A percentile compares a stretch with the other conserved stretches of the same genome.
Evolutionary conservation across 2,113 vertebrate species (phyloP).

Genomic region (Pseudolaguvia tuberculata): DNA sequence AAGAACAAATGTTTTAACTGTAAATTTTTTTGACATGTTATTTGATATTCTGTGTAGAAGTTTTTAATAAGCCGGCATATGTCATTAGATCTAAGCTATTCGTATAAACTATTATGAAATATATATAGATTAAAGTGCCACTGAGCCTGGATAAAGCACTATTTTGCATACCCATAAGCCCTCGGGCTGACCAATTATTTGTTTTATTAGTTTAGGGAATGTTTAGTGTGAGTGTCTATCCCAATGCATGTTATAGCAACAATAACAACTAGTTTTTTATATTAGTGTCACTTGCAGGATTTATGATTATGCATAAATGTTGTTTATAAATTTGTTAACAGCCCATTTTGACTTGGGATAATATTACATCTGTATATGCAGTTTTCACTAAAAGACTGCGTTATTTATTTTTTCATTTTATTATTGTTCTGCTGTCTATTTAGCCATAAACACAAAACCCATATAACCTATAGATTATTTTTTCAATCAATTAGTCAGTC

Average conservation of each 20-base stretch:
- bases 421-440: neutral
- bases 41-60: neutral
- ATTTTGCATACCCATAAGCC: neutral
- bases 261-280: neutral
- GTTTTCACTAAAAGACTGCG: neutral
- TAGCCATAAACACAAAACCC: too few species aligned
- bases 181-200: neutral
- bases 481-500: too few species aligned
- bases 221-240: neutral
- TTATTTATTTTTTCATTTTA: conserved; percentile 1
- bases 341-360: neutral
- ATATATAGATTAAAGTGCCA: neutral
- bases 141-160: neutral
- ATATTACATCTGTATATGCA: neutral
- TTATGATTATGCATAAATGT: neutral
- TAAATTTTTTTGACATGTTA: neutral
- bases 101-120: neutral
- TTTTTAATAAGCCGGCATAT: neutral
- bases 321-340: neutral
- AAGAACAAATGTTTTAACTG: too few species aligned
- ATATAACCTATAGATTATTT: too few species aligned
- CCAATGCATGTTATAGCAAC: neutral
- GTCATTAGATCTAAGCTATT: too few species aligned
- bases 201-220: conserved; percentile 1
- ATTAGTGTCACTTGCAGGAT: neutral